Evolutionary conservation across 2,888 invertebrate species (phyloP).

Genomic region (Muscina levida): DNA sequence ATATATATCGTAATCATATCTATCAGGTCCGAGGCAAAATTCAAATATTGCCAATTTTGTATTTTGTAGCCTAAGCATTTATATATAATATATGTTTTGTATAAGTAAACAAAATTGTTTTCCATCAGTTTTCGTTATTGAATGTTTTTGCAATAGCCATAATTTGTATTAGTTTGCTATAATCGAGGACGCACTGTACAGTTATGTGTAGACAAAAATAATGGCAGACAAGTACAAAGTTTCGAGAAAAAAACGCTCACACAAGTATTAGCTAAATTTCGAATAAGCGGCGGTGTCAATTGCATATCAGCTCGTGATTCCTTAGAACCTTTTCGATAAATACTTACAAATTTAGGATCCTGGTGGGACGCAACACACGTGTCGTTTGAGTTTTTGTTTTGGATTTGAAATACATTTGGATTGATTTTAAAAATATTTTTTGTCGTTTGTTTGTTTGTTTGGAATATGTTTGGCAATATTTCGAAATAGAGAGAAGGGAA

Average conservation of each 20-base stretch:
- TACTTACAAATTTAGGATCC: constrained; percentile 77
- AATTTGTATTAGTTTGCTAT: too few species aligned
- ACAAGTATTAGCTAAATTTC: constrained; percentile 55
- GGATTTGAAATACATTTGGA: constrained; percentile 21
- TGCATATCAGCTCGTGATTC: constrained; percentile 69
- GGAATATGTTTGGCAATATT: constrained; percentile 42
- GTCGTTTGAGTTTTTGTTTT: constrained; percentile 26
- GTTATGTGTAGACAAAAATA: neutral
- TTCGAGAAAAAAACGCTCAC: constrained; percentile 24
- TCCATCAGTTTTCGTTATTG: too few species aligned
- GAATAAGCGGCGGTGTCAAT: constrained; percentile 55
- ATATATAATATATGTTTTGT: too few species aligned
- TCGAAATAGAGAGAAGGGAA: constrained; percentile 47
- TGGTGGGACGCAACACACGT: constrained; percentile 65
- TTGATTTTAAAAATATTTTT: constrained; percentile 25
- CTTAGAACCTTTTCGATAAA: constrained; percentile 69
- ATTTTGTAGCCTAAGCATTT: too few species aligned
- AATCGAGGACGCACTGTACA: neutral
- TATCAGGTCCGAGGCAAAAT: too few species aligned
- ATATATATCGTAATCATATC: too few species aligned
- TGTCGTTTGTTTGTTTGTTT: constrained; percentile 13
- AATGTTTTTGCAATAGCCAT: too few species aligned
- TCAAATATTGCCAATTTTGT: too few species aligned
- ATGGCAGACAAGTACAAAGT: neutral
- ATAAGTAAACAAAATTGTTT: too few species aligned